These are phyloP conservation scores for Zaprionus nigranus DNA, from an alignment of 1,140 invertebrate species.

Conservation along the genomic window DNA sequence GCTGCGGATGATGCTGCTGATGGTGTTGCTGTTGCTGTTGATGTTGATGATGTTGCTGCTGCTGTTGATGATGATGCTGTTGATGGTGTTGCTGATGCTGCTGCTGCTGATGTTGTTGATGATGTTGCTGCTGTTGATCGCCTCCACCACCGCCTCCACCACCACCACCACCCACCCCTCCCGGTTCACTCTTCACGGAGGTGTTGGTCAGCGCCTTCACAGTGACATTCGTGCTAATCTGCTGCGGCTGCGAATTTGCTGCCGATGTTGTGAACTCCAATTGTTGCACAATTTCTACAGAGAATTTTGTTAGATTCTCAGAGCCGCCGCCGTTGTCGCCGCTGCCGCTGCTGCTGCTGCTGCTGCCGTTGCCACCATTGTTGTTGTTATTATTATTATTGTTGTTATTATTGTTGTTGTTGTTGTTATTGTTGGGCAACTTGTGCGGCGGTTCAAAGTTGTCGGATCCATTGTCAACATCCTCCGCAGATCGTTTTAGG, in stretches of 20 bases:
- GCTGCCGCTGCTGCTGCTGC: conserved; percentile 41
- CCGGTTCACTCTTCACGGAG: conserved; percentile 91
- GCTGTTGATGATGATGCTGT: conserved; percentile 36
- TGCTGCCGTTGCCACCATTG: conserved; percentile 52
- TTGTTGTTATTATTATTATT: conserved; percentile 62
- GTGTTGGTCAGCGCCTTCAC: conserved; percentile 94
- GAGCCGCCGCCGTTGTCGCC: conserved; percentile 53
- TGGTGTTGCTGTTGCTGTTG: conserved; percentile 30
- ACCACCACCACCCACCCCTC: conserved; percentile 84
- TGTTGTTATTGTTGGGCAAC: conserved; percentile 89
- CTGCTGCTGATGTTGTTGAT: conserved; percentile 72
- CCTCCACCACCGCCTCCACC: conserved; percentile 60
- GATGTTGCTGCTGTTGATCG: conserved; percentile 73
- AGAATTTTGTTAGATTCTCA: conserved; percentile 91
- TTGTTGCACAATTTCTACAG: conserved; percentile 95
- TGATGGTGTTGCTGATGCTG: conserved; percentile 84
- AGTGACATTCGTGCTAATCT: conserved; percentile 96
- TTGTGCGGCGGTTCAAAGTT: conserved; percentile 90
- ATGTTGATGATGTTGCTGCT: conserved; percentile 44
- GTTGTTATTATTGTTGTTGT: conserved; percentile 69
- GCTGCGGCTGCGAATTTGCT: conserved; percentile 92
- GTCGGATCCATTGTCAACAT: conserved; percentile 88
- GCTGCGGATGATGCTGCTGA: conserved; percentile 44
- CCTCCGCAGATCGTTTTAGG: conserved; percentile 90
- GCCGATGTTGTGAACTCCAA: conserved; percentile 93